Evolutionary conservation across 2,113 vertebrate genomes (phyloP).

Genomic region (Tichodroma muraria): DNA sequence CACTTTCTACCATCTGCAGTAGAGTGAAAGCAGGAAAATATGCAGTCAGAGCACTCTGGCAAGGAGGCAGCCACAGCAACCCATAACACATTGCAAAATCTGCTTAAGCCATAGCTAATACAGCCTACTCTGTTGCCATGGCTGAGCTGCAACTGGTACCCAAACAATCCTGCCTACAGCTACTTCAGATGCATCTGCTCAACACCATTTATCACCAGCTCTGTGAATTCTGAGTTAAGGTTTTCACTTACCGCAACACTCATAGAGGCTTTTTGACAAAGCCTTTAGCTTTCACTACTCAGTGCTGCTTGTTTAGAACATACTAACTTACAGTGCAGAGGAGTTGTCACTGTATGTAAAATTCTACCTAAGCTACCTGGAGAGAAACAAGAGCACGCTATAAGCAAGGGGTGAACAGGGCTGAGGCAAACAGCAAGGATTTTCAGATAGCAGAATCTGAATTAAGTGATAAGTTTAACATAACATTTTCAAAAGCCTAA

Average conservation of each 20-base stretch:
- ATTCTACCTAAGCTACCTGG: neutral
- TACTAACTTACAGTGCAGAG: neutral
- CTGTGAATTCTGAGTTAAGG: neutral
- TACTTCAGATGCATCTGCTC: neutral
- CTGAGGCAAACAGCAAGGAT: neutral
- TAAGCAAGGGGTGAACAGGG: neutral
- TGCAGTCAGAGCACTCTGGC: neutral
- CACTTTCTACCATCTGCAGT: neutral
- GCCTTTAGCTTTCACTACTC: neutral
- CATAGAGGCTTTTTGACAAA: neutral
- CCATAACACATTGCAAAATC: neutral
- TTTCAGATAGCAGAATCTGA: neutral
- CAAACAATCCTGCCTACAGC: constrained; percentile 32
- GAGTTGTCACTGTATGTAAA: neutral
- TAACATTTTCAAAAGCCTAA: neutral
- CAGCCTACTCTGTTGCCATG: constrained; percentile 17
- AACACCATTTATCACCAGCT: neutral
- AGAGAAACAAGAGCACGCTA: neutral
- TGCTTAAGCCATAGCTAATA: neutral
- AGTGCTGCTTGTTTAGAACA: neutral
- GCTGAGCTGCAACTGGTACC: constrained; percentile 22
- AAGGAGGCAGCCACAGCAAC: constrained; percentile 28
- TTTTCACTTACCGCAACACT: neutral
- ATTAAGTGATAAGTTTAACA: neutral
- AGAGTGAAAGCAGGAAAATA: neutral